Evolutionary conservation across 2,113 vertebrate genomes (phyloP).

Genomic region (Microcebus jonahi): DNA sequence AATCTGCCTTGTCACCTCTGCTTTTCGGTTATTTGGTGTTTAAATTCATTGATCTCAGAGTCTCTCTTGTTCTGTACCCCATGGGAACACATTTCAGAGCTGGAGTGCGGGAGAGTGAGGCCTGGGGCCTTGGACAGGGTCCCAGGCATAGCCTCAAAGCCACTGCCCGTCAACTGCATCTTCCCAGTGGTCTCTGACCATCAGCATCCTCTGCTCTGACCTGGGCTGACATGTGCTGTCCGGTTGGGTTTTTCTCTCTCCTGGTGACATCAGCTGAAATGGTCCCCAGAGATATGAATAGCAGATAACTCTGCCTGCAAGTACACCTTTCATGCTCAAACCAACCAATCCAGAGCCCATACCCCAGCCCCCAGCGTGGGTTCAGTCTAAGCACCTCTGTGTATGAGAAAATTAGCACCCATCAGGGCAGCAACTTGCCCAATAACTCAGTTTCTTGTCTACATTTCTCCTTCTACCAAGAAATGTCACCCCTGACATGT

Average conservation of each 20-base stretch:
- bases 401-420: background rate
- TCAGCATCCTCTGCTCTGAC: background rate
- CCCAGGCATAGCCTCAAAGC: too few relatives aligned
- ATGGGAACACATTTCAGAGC: background rate
- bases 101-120: background rate
- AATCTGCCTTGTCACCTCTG: background rate
- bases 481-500: background rate
- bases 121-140: background rate
- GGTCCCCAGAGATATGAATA: background rate
- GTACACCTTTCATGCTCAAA: too few relatives aligned
- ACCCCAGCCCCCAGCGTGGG: too few relatives aligned
- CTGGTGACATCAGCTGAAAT: background rate
- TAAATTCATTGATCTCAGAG: background rate
- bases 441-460: background rate
- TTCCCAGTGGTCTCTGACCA: rapidly evolving
- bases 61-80: background rate
- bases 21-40: background rate
- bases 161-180: rapidly evolving
- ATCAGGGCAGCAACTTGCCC: background rate
- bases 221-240: background rate
- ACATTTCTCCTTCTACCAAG: background rate
- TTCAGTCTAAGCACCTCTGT: background rate
- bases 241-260: rapidly evolving
- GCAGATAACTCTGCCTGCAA: background rate
- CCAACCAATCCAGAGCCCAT: background rate